phyloP scores from a whole-genome alignment of 1,140 invertebrate genomes.

The Sycobia sp. region DNA sequence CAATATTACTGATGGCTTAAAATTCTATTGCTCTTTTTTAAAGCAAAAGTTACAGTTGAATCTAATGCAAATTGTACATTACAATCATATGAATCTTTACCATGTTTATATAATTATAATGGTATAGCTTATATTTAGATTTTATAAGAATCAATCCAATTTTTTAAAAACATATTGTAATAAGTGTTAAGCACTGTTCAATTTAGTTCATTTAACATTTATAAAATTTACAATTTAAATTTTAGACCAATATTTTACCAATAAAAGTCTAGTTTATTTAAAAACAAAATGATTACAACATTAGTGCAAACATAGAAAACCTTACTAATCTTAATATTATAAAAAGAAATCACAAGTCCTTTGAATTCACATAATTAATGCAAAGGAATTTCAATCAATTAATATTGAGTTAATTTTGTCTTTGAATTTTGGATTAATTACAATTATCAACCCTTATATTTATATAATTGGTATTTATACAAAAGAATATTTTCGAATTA shows the following conservation, averaged over 20 bases:
- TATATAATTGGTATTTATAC: constrained; percentile 11
- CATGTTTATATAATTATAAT: not conserved
- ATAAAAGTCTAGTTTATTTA: constrained; percentile 18
- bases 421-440: too few species aligned
- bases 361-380: constrained; percentile 1
- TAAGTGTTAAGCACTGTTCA: not conserved
- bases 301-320: constrained; percentile 1
- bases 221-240: not conserved
- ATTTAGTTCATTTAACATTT: constrained; percentile 6
- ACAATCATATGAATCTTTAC: not conserved
- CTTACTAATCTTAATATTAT: not conserved
- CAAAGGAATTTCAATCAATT: not conserved
- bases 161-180: constrained; percentile 2
- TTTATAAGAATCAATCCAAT: constrained; percentile 10
- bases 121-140: not conserved
- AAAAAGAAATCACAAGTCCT: constrained; percentile 5
- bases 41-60: constrained; percentile 16
- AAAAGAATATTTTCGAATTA: not conserved
- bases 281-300: constrained; percentile 13
- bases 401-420: not conserved
- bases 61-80: not conserved
- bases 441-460: constrained; percentile 1
- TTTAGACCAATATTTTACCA: constrained; percentile 19
- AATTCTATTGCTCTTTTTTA: constrained; percentile 1
- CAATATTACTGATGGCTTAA: constrained; percentile 12